Conservation (phyloP, 2,113 vertebrate species). For the Lagenorhynchus albirostris region DNA sequence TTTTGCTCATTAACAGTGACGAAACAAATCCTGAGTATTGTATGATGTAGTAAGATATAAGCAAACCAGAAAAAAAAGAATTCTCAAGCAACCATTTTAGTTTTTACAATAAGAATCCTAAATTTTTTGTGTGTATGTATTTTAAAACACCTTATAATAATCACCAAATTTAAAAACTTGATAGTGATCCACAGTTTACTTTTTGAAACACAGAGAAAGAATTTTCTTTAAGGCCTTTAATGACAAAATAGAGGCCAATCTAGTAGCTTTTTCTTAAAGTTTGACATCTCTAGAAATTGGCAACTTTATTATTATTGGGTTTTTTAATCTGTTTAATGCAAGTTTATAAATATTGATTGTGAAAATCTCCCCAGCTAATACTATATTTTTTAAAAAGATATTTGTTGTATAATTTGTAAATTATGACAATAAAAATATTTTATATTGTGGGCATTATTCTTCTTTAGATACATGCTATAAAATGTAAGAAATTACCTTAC, state of each 20-base stretch:
- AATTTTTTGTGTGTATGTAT: neutral
- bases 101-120: neutral
- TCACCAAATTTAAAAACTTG: neutral
- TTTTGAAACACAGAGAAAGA: neutral
- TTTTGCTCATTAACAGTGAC: neutral
- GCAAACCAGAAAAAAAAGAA: neutral
- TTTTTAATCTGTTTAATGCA: neutral
- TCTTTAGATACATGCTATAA: neutral
- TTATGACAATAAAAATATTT: neutral
- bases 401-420: neutral
- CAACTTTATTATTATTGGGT: neutral
- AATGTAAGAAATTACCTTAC: neutral
- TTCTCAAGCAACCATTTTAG: neutral
- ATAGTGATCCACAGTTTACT: neutral
- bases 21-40: neutral
- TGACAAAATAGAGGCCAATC: neutral
- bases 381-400: neutral
- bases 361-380: neutral
- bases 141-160: neutral
- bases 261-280: neutral
- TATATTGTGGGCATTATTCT: neutral
- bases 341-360: neutral
- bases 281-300: neutral
- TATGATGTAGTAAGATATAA: neutral
- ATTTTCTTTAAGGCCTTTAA: neutral